phyloP scores from a whole-genome alignment of 2,797 vertebrate genomes.

The Alcedo quadribrachys region DNA sequence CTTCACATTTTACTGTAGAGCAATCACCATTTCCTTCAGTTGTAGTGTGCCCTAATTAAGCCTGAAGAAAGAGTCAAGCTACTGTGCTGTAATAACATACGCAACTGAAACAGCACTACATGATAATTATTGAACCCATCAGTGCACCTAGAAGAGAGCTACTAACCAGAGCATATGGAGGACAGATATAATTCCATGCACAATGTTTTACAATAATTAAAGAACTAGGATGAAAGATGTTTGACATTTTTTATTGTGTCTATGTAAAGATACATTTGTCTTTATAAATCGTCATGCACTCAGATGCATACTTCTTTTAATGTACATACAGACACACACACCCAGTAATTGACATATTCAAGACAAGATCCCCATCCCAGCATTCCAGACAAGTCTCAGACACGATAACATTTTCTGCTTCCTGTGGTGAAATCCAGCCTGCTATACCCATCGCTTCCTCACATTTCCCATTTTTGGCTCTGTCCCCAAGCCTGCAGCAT shows the following conservation, averaged over 20 bases:
- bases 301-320: not conserved
- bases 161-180: constrained; percentile 36
- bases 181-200: not conserved
- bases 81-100: constrained; percentile 33
- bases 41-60: constrained; percentile 40
- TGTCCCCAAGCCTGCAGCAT: not conserved
- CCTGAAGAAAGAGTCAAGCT: constrained; percentile 54
- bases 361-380: not conserved
- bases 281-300: not conserved
- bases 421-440: not conserved
- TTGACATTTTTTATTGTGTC: not conserved
- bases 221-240: not conserved
- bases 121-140: constrained; percentile 43
- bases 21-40: constrained; percentile 29
- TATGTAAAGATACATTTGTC: not conserved
- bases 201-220: not conserved
- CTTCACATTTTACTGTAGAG: not conserved
- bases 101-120: not conserved
- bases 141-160: constrained; percentile 15
- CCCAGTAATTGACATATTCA: not conserved
- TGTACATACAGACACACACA: not conserved
- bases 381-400: not conserved
- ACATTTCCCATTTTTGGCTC: not conserved
- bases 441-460: not conserved
- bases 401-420: not conserved